phyloP scores from a whole-genome alignment of 2,113 vertebrate species.

The Cichladusa arquata region DNA sequence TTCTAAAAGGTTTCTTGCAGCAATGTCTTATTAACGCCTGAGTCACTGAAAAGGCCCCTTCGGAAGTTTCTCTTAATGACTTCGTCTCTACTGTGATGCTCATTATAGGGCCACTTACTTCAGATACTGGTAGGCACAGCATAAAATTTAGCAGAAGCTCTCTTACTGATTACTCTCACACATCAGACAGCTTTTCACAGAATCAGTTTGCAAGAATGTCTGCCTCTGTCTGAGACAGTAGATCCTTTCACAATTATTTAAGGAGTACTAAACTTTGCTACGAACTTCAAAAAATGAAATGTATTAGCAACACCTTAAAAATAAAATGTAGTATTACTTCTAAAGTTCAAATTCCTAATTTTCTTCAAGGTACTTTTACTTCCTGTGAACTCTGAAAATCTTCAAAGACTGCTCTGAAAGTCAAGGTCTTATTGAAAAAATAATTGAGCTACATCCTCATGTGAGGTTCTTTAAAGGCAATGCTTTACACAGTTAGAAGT shows the following conservation, averaged over 20 bases:
- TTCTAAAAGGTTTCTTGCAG: constrained; percentile 59
- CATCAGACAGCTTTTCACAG: neutral
- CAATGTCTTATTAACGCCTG: constrained; percentile 53
- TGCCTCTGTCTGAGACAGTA: neutral
- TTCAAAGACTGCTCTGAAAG: neutral
- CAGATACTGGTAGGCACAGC: neutral
- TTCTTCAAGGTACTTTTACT: neutral
- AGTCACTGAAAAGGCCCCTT: constrained; percentile 20
- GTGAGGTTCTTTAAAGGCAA: neutral
- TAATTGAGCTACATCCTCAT: neutral
- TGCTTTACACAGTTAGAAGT: neutral
- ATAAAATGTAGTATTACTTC: neutral
- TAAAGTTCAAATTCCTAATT: neutral
- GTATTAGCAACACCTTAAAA: neutral
- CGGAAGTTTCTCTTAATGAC: constrained; percentile 68
- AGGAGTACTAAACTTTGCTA: neutral
- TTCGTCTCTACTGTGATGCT: constrained; percentile 52
- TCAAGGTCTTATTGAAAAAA: neutral
- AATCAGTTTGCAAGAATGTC: neutral
- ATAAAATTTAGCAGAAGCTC: constrained; percentile 12
- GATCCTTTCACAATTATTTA: neutral
- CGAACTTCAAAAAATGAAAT: neutral
- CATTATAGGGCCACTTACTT: constrained; percentile 61
- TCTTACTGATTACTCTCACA: constrained; percentile 14
- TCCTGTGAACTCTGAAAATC: neutral